Base-by-base conservation (phyloP, 1,140 invertebrate genomes). In the Potamilus streckersoni region DNA sequence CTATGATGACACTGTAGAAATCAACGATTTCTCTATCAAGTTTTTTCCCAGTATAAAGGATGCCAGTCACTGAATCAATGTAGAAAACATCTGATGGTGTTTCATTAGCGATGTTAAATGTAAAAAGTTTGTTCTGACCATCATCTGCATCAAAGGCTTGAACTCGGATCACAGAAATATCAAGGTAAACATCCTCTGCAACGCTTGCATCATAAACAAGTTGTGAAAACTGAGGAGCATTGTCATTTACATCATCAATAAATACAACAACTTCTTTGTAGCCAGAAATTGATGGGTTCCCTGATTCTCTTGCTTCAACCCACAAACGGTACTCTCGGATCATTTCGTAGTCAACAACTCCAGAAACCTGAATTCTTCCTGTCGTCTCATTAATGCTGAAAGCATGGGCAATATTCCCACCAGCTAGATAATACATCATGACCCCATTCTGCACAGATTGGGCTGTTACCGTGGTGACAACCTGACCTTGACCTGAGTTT, bases 21-120 rank as follows among this genome's bases (percentile, higher is more conserved):
- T 94, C 92, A n/a, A 94, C 93, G 79, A 94, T 93, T 91, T 99
- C 97, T 71, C 97, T 92, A 88, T 99, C 97, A 58, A 99, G 91
- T 81, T 6, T 49, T 11, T 49, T 6, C 38, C 38, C 38, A 11
- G 6, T 49, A 8, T 49, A 8, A 49, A 49, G 6, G 38, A 49
- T 11, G 11, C 38, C 38, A 8, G 6, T 49, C 38, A 11, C 4
- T 49, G 64, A n/a, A 65, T 82, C 61, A 62, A 83, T 78, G 19
- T 58, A 16, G 20, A 82, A 82, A 6, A 67, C 68, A 56, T 64
- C 49, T 82, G 61, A 84, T 80, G 72, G 80, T 83, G 73, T 89
- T 85, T 83, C 83, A 59, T 94, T 92, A 2, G 93, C 89, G 11
- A 98, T 89, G 80, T 92, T 93, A 88, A 96, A 98, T 12, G 31